Base-by-base conservation (phyloP, 2,113 vertebrate species). In the Pluvialis apricaria region DNA sequence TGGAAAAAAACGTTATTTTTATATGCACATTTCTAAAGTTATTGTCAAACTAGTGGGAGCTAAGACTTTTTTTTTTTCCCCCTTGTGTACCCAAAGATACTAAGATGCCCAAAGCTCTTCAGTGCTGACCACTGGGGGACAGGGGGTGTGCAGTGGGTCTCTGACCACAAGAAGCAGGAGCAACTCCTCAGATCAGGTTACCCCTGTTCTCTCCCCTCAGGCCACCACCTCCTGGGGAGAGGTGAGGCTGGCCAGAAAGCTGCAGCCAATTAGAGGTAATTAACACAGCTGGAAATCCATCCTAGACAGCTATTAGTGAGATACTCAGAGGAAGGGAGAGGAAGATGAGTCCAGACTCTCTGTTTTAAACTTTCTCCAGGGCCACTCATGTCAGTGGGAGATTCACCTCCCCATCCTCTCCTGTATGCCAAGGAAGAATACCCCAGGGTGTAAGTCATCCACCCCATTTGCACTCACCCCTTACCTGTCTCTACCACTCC, bases 181-280 rank as follows among this genome's bases (percentile, higher is more conserved):
- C 69, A 90, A 55, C 15, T 64, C 55, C 64, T 60, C 2, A 1
- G 26, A 36, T 45, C 25, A 4, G 25, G 26, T n/a, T 55, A 12
- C 42, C 47, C 28, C 36, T 24, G 9, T 15, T 78, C 38, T 54
- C 29, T 12, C 40, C 11, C 24, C 13, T 24, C 22, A 11, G 22
- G 49, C 42, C 65, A 55, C 15, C 73, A 8, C 13, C 55, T 92
- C 85, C 61, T 28, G 20, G 42, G 38, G 29, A 29, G 32, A 68
- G 20, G 38, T 26, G 44, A 82, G 32, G 29, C 77, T 85, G 44
- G 9, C 61, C 73, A 72, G 57, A 76, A 88, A 85, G 38, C 78
- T 90, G 57, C 29, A 72, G 70, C 61, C 44, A 85, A 51, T 85
- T 90, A 92, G 38, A 68, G 21, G n/a, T 75, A 87, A 95, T 91